phyloP scores from a whole-genome alignment of 2,113 vertebrate species.

The Microtus richardsoni region DNA sequence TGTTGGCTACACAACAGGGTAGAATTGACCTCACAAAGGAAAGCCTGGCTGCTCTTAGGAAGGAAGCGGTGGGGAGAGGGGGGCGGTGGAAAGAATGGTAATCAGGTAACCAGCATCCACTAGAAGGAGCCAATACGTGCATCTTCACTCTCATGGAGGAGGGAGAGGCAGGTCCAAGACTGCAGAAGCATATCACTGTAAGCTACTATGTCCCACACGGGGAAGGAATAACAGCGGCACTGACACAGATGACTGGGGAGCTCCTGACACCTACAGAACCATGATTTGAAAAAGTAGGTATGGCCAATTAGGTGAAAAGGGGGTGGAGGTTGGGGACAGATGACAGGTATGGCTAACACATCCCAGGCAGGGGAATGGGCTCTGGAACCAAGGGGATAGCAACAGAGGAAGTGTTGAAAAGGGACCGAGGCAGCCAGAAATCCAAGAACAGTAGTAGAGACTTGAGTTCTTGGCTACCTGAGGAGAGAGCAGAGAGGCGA shows the following conservation, averaged over 20 bases:
- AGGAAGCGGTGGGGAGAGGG: not conserved
- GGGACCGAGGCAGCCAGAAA: not conserved
- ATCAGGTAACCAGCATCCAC: not conserved
- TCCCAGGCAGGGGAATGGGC: not conserved
- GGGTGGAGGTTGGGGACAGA: not conserved
- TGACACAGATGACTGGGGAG: not conserved
- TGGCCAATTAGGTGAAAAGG: not conserved
- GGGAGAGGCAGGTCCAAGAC: not conserved
- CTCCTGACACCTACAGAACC: not conserved
- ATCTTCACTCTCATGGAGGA: not conserved
- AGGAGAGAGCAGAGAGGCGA: not conserved
- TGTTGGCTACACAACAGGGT: not conserved
- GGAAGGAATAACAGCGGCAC: not conserved
- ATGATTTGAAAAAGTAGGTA: not conserved
- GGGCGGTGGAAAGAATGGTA: not conserved
- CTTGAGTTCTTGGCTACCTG: not conserved
- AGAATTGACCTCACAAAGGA: not conserved
- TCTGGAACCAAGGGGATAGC: not conserved
- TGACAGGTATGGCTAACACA: not conserved
- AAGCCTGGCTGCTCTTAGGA: not conserved
- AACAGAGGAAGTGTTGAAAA: not conserved
- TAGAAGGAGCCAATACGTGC: not conserved
- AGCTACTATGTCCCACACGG: not conserved
- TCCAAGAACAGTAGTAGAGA: not conserved
- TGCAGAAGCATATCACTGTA: not conserved